Evolutionary conservation across 2,797 vertebrate species (phyloP).

Genomic region (Microctenopoma lineatum): DNA sequence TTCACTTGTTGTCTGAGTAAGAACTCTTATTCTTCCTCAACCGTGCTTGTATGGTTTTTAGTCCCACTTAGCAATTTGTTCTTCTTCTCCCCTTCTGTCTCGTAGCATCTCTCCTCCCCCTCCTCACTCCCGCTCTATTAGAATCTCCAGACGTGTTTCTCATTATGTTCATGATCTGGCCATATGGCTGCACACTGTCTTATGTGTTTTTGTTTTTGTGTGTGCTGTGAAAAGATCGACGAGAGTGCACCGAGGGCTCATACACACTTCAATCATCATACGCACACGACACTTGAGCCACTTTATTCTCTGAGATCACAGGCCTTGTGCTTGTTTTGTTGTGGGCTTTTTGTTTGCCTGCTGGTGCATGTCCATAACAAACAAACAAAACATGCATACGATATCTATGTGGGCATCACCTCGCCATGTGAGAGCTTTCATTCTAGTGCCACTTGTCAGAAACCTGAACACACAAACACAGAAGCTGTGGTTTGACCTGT

Average conservation of each 20-base stretch:
- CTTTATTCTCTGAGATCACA: slow-evolving; percentile 66
- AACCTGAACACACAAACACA: slow-evolving; percentile 21
- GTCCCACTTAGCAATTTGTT: slow-evolving; percentile 28
- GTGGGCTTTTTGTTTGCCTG: slow-evolving; percentile 67
- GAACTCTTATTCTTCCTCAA: slow-evolving; percentile 21
- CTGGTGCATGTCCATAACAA: slow-evolving; percentile 58
- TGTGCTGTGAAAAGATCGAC: slow-evolving; percentile 47
- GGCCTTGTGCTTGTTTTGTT: slow-evolving; percentile 65
- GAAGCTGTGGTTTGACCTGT: slow-evolving; percentile 42
- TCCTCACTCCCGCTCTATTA: slow-evolving; percentile 16
- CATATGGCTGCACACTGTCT: slow-evolving; percentile 59
- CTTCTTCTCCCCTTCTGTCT: slow-evolving; percentile 22
- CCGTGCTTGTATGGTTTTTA: slow-evolving; percentile 33
- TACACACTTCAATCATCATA: slow-evolving; percentile 51
- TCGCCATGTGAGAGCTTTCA: slow-evolving; percentile 32
- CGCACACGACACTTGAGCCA: slow-evolving; percentile 50
- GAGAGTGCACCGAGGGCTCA: slow-evolving; percentile 49
- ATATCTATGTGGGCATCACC: slow-evolving; percentile 46
- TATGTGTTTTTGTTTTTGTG: slow-evolving; percentile 42
- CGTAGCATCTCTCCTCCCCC: slow-evolving; percentile 12
- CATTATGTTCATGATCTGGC: slow-evolving; percentile 72
- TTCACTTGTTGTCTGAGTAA: slow-evolving; percentile 39
- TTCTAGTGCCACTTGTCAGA: slow-evolving; percentile 30
- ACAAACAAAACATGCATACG: slow-evolving; percentile 33
- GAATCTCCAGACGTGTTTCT: slow-evolving; percentile 66